phyloP scores from a whole-genome alignment of 2,888 invertebrate genomes.

The Epirrhoe tristata region DNA sequence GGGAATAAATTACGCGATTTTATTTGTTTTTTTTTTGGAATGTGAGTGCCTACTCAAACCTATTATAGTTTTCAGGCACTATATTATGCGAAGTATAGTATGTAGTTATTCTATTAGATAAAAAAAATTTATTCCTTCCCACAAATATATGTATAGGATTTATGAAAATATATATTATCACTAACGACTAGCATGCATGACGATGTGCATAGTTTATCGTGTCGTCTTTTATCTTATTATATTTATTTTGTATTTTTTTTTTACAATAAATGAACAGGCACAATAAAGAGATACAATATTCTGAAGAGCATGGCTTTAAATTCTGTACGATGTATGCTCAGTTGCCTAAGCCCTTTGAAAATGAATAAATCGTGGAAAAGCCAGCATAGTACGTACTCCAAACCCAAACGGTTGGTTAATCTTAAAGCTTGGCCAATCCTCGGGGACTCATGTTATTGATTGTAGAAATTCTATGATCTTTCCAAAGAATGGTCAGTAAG shows the following conservation, averaged over 20 bases:
- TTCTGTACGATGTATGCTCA: conserved; percentile 9
- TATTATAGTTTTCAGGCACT: too few species aligned
- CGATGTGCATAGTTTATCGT: too few species aligned
- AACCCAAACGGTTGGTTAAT: conserved; percentile 28
- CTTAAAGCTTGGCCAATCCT: conserved; percentile 22
- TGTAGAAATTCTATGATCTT: conserved; percentile 17
- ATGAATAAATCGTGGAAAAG: conserved; percentile 30
- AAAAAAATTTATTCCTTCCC: too few species aligned
- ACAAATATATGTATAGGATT: too few species aligned
- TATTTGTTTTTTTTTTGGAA: too few species aligned
- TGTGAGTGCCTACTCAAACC: too few species aligned
- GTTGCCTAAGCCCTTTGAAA: conserved; percentile 23
- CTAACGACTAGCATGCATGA: too few species aligned
- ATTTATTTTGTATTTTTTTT: too few species aligned
- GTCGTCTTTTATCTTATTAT: too few species aligned
- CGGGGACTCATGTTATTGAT: conserved; percentile 20
- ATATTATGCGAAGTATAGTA: too few species aligned
- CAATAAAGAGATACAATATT: conserved; percentile 1
- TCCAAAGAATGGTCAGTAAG: conserved; percentile 8
- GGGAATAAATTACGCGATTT: neutral
- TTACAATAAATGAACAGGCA: conserved; percentile 7
- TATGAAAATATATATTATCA: too few species aligned
- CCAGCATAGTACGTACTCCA: conserved; percentile 22
- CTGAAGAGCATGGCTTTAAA: conserved; percentile 9
- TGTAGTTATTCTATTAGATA: too few species aligned